phyloP scores from a whole-genome alignment of 2,797 vertebrate genomes.

The Streptopelia turtur region DNA sequence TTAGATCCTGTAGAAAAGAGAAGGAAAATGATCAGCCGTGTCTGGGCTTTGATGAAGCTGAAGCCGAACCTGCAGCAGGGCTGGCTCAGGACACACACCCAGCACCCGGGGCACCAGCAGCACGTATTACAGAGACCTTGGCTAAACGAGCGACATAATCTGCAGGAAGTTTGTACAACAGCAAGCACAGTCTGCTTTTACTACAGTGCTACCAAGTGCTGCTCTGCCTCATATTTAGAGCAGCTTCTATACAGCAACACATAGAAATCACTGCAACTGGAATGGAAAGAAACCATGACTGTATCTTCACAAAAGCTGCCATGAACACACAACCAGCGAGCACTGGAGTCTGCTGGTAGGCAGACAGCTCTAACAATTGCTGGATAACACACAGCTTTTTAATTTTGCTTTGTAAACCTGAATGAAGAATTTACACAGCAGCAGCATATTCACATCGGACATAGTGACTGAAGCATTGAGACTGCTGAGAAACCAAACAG shows the following conservation, averaged over 20 bases:
- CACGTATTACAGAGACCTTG: not conserved
- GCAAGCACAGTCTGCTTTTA: not conserved
- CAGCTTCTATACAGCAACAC: not conserved
- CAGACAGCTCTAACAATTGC: not conserved
- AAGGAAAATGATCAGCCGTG: not conserved
- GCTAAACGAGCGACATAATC: not conserved
- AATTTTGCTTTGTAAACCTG: not conserved
- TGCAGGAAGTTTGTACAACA: not conserved
- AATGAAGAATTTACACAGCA: not conserved
- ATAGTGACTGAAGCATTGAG: not conserved
- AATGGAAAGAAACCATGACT: not conserved
- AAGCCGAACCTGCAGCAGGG: not conserved
- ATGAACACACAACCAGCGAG: not conserved
- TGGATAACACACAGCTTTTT: not conserved
- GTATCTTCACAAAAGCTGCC: not conserved
- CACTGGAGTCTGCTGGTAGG: not conserved
- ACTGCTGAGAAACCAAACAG: not conserved
- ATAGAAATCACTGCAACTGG: not conserved
- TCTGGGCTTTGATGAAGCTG: not conserved
- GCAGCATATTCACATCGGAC: not conserved
- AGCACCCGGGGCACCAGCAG: not conserved
- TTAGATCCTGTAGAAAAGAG: constrained; percentile 87
- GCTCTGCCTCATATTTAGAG: not conserved
- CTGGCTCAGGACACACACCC: too few relatives aligned
- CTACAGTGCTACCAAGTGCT: not conserved